Conservation (phyloP, 2,113 vertebrate genomes). For the Dicentrarchus labrax region DNA sequence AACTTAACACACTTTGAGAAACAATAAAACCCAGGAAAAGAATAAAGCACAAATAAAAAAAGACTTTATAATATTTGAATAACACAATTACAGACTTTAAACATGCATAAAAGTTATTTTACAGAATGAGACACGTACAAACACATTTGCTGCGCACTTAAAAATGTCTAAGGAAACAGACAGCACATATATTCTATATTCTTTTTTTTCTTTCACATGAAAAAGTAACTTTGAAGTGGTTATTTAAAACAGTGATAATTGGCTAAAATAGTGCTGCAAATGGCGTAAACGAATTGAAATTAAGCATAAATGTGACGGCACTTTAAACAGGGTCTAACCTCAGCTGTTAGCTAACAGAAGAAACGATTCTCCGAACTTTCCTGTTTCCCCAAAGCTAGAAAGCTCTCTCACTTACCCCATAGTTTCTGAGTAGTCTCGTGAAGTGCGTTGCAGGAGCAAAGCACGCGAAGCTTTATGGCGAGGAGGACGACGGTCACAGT, state of each 20-base stretch:
- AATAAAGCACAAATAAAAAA: neutral
- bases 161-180: neutral
- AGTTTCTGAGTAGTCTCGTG: constrained; percentile 64
- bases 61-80: neutral
- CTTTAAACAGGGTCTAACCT: neutral
- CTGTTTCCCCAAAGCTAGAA: neutral
- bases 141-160: neutral
- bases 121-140: neutral
- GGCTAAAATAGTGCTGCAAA: neutral
- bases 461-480: constrained; percentile 55
- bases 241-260: constrained; percentile 4
- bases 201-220: neutral
- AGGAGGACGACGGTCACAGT: constrained; percentile 19
- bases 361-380: constrained; percentile 35
- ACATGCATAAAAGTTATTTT: neutral
- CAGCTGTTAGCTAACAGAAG: neutral
- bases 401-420: constrained; percentile 84
- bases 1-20: neutral
- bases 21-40: neutral
- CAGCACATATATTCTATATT: neutral
- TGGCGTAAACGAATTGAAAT: neutral
- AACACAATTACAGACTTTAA: neutral
- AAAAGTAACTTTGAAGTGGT: constrained; percentile 9
- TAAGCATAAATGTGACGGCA: fast-evolving
- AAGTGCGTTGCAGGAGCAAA: constrained; percentile 72